phyloP scores from a whole-genome alignment of 2,113 vertebrate genomes.

The Pterocles gutturalis region DNA sequence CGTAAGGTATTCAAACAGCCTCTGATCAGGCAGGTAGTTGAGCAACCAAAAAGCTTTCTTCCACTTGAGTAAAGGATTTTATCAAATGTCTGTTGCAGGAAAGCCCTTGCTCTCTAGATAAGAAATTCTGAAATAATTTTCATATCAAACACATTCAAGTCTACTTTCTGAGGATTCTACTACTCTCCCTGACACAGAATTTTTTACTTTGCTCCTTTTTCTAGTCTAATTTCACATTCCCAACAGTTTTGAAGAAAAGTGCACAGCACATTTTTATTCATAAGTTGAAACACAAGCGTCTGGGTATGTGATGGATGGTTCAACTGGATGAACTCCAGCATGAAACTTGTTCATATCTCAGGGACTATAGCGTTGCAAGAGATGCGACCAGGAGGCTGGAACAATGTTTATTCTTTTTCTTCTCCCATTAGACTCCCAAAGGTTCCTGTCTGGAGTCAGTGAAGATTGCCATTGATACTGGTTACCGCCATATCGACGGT shows the following conservation, averaged over 20 bases:
- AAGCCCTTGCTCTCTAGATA: neutral
- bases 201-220: neutral
- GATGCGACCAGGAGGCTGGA: neutral
- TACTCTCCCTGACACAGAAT: neutral
- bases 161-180: neutral
- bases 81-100: neutral
- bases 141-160: neutral
- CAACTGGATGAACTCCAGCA: neutral
- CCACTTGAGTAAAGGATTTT: neutral
- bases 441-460: slow-evolving; percentile 80
- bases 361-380: neutral
- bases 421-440: slow-evolving; percentile 79
- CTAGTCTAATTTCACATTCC: neutral
- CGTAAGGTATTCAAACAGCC: neutral
- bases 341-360: neutral
- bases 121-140: neutral
- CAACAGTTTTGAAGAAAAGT: neutral
- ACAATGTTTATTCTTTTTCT: neutral
- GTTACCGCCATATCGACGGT: slow-evolving; percentile 92
- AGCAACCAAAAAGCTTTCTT: neutral
- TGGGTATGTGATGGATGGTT: neutral
- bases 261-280: neutral
- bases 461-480: slow-evolving; percentile 87
- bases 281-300: neutral
- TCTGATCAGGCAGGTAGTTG: neutral